Evolutionary conservation across 1,140 invertebrate species (phyloP), one percentile per base, ranked within the genome.

Genomic region (Drosophila repletoides): DNA sequence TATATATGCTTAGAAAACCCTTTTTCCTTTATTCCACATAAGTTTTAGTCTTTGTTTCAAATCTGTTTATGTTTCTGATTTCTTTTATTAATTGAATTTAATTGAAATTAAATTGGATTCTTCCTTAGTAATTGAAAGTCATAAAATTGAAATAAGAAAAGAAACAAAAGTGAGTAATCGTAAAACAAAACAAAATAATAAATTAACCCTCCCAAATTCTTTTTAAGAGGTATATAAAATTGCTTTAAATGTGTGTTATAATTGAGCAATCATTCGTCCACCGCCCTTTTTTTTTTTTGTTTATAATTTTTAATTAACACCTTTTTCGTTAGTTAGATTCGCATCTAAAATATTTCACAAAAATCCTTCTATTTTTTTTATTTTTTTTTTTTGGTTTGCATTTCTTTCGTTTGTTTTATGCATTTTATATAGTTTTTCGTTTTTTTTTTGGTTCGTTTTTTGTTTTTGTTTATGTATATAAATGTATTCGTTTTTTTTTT

Each of bases 11-110:
- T n/a, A n/a, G n/a, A 65, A 72, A 76, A 83, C 63, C 77, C 76
- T 55, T 69, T 48, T 55, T 66, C 69, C 73, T 69, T 66, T 73
- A n/a, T n/a, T n/a, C n/a, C n/a, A n/a, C n/a, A n/a, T 83, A 80
- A 38, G 43, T 65, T 76, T 83, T 71, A 83, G 77, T 83, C 77
- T 83, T 83, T 64, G 48, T 51, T 67, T 83, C 74, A 64, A 73
- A 69, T 67, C 69, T 75, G 12, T 53, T 67, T 53, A 55, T 31
- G 29, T 53, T 49, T 43, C 55, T 29, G 24, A 41, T 63, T 45
- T 51, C 45, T 36, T 38, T 58, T 51, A 55, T 59, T 58, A 36
- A 51, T 52, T 41, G 53, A 17, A 36, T 9, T 26, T 33, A 14
- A 48, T 48, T 56, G 29, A 3, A 15, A 17, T 14, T 29, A 49